Evolutionary conservation across 2,888 invertebrate species (phyloP).

Genomic region (Macrophya alboannulata): DNA sequence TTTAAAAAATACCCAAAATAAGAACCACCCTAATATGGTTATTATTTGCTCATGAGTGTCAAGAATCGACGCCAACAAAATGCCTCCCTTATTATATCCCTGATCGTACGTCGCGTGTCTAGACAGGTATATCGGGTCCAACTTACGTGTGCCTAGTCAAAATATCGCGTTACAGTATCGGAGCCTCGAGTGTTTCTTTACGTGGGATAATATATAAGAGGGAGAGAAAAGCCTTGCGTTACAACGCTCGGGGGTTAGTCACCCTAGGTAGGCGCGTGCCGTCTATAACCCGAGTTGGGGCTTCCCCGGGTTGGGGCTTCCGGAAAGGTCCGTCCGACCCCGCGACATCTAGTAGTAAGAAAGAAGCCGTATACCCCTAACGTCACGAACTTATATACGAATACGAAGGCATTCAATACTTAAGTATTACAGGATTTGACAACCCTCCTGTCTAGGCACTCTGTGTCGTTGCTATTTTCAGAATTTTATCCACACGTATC

Average conservation of each 20-base stretch:
- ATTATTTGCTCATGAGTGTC: neutral
- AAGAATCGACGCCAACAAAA: slow-evolving; percentile 20
- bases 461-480: neutral
- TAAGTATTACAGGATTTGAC: slow-evolving; percentile 30
- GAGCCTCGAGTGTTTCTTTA: slow-evolving; percentile 49
- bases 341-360: neutral
- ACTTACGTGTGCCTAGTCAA: slow-evolving; percentile 28
- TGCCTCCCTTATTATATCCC: slow-evolving; percentile 6
- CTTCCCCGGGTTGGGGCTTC: slow-evolving; percentile 55
- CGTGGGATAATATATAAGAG: slow-evolving; percentile 53
- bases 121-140: slow-evolving; percentile 37
- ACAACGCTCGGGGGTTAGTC: slow-evolving; percentile 51
- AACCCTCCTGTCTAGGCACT: neutral
- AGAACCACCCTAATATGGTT: too few species aligned
- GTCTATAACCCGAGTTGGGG: slow-evolving; percentile 40
- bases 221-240: slow-evolving; percentile 57
- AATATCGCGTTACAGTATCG: slow-evolving; percentile 49
- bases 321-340: slow-evolving; percentile 25
- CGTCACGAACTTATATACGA: neutral
- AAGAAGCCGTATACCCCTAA: slow-evolving; percentile 12
- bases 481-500: neutral
- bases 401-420: neutral
- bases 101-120: slow-evolving; percentile 20
- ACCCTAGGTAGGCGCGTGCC: slow-evolving; percentile 54
- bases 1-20: too few species aligned